phyloP scores from a whole-genome alignment of 1,140 invertebrate species.

The Zophobas morio region DNA sequence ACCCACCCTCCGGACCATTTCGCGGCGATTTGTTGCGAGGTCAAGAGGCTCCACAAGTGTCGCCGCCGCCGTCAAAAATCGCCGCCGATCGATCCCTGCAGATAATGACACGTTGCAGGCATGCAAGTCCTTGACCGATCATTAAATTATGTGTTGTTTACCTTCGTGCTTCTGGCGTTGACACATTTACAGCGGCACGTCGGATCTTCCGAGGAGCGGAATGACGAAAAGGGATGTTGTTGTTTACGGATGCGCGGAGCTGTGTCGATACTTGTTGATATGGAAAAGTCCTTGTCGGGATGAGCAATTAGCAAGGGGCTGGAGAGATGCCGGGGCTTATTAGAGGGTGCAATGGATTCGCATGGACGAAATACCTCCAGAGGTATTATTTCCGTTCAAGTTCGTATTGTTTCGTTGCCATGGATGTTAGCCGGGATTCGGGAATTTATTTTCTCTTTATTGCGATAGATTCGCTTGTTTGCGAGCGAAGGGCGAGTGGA shows the following conservation, averaged over 20 bases:
- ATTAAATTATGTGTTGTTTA: conserved; percentile 32
- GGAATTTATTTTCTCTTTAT: background rate
- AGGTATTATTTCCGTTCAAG: conserved; percentile 33
- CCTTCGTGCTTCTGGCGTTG: conserved; percentile 31
- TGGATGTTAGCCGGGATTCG: conserved; percentile 3
- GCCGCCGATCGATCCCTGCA: background rate
- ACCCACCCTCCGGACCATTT: no score
- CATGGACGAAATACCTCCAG: conserved; percentile 8
- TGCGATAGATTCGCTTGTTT: background rate
- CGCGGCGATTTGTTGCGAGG: no score
- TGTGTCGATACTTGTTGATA: conserved; percentile 35
- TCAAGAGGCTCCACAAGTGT: no score
- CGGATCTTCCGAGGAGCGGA: conserved; percentile 18
- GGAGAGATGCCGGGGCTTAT: no score
- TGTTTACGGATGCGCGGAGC: conserved; percentile 11
- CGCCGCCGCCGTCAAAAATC: no score
- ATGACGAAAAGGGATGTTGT: conserved; percentile 2
- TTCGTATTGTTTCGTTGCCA: conserved; percentile 29
- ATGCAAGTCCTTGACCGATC: conserved; percentile 39
- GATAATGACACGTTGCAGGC: conserved; percentile 11
- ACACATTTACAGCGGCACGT: conserved; percentile 28
- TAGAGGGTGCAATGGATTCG: background rate
- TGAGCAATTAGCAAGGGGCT: conserved; percentile 3
- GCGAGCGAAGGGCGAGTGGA: no score
- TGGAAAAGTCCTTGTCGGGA: conserved; percentile 31